Base-by-base conservation (phyloP, 2,888 invertebrate species). In the Aphrophora alni region DNA sequence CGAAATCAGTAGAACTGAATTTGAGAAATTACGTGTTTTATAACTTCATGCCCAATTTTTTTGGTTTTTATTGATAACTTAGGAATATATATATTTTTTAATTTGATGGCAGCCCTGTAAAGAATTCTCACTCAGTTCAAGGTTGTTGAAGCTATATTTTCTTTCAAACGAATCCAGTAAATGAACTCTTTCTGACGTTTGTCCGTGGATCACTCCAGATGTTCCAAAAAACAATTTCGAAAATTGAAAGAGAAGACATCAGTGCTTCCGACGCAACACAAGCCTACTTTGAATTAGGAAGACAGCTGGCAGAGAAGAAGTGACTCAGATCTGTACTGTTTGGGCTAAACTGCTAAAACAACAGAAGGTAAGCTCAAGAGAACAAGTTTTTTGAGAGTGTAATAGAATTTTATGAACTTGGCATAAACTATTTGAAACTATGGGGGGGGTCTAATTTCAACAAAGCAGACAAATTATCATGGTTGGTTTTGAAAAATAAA, bases 121-220 rank as follows among this genome's bases (percentile, higher is more conserved):
- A n/a, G n/a, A n/a, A n/a, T n/a, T n/a, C n/a, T n/a, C n/a, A n/a
- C n/a, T n/a, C n/a, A n/a, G n/a, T n/a, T n/a, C n/a, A n/a, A n/a
- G n/a, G n/a, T n/a, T n/a, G n/a, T n/a, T n/a, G n/a, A n/a, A n/a
- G n/a, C n/a, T n/a, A n/a, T n/a, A n/a, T n/a, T n/a, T n/a, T n/a
- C n/a, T n/a, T n/a, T n/a, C n/a, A n/a, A n/a, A n/a, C n/a, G n/a
- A n/a, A n/a, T n/a, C n/a, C n/a, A n/a, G 78, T 84, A 68, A 83
- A 84, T 75, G 84, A 86, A 82, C 70, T 75, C 78, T 80, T 83
- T 73, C 79, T 85, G 38, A 83, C 83, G 84, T 85, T 86, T 84
- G 80, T 86, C 72, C 84, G 85, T 75, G 84, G 81, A 21, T 14
- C 8, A 12, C 24, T 78, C 38, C 4, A 1, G 25, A 72, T 5